Evolutionary conservation across 2,797 vertebrate genomes (phyloP).

Genomic region (Mormyrops boulengeri): DNA sequence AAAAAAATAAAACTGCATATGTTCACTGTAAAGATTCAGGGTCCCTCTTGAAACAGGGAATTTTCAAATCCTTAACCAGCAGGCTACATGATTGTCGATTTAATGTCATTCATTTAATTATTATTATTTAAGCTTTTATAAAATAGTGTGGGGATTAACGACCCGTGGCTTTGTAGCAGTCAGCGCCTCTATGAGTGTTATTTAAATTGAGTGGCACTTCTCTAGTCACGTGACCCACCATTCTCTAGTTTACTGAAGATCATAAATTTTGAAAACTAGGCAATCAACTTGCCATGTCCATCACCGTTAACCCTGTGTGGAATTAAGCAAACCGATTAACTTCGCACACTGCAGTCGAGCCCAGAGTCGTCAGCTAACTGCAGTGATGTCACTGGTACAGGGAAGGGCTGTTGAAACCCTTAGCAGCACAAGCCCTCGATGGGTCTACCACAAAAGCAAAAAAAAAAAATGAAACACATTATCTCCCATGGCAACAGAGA

Average conservation of each 20-base stretch:
- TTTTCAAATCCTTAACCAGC: not conserved
- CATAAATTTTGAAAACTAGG: not conserved
- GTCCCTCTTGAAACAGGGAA: not conserved
- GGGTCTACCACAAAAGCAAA: not conserved
- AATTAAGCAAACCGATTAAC: not conserved
- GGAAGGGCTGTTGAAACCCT: not conserved
- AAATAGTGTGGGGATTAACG: not conserved
- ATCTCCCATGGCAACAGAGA: constrained; percentile 6
- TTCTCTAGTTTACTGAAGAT: not conserved
- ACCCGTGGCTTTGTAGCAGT: not conserved
- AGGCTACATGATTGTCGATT: not conserved
- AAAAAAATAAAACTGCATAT: not conserved
- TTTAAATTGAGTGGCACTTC: not conserved
- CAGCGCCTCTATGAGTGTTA: not conserved
- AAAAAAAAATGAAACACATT: not conserved
- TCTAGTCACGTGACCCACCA: not conserved
- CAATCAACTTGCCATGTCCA: not conserved
- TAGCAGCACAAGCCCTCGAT: too few species aligned
- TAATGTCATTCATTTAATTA: not conserved
- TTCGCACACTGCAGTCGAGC: not conserved
- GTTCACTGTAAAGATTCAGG: not conserved
- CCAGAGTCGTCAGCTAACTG: not conserved
- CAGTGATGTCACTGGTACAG: not conserved
- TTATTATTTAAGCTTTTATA: not conserved
- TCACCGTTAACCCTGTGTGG: not conserved